Percentiles rank a stretch among this genome's conserved stretches.
These are phyloP conservation scores for Hemitrygon akajei DNA, from an alignment of 2,797 vertebrate species.

Conservation along the genomic window DNA sequence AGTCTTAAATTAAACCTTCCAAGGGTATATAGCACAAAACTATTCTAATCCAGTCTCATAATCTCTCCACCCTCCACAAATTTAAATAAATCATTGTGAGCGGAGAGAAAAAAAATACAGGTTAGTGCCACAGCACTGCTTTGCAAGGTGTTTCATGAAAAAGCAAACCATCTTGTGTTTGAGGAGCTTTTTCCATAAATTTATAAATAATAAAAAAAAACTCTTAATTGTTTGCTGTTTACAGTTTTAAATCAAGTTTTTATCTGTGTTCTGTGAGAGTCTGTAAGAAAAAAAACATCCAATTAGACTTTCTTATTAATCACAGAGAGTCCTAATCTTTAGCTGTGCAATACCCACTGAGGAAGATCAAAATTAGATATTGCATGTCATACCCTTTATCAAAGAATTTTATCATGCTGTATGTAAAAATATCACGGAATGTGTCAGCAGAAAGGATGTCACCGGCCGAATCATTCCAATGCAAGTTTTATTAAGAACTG, in stretches of 20 bases:
- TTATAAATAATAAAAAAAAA: not conserved
- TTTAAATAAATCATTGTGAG: not conserved
- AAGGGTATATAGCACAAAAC: not conserved
- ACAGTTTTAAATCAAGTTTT: not conserved
- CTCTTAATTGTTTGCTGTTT: not conserved
- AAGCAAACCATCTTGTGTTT: not conserved
- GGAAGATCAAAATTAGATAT: not conserved
- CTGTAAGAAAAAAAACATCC: not conserved
- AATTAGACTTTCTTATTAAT: not conserved
- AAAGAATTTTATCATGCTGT: not conserved
- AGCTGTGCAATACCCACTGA: not conserved
- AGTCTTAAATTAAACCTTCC: constrained; percentile 1
- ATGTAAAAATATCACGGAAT: not conserved
- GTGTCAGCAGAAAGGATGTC: not conserved
- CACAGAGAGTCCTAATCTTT: not conserved
- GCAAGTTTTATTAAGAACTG: not conserved
- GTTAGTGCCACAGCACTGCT: not conserved
- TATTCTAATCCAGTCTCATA: not conserved
- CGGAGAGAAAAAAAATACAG: not conserved
- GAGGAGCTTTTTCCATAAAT: not conserved
- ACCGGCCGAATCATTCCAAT: not conserved
- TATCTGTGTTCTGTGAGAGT: not conserved
- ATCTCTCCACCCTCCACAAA: not conserved
- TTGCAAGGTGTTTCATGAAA: not conserved
- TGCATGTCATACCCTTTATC: not conserved